Evolutionary conservation across 35 echinoderm and acorn worm species (phyloP).

Genomic region (Ophiothrix spiculata): DNA sequence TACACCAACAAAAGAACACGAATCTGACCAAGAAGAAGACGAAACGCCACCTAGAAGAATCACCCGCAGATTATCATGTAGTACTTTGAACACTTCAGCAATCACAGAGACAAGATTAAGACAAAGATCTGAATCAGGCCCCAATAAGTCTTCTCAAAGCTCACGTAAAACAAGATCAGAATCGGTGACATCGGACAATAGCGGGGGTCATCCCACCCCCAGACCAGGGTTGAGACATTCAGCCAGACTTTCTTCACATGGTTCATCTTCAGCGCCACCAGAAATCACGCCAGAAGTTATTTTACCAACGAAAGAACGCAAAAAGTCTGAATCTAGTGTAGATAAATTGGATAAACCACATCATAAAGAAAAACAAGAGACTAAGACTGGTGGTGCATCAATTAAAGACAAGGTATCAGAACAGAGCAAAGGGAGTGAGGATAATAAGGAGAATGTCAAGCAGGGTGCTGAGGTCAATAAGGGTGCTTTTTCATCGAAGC

Average conservation of each 20-base stretch:
- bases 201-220: neutral
- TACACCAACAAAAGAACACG: conserved; percentile 12
- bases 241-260: conserved; percentile 22
- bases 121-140: conserved; percentile 9
- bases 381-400: conserved; percentile 64
- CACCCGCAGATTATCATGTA: conserved; percentile 31
- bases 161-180: neutral
- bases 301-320: neutral
- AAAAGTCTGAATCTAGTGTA: neutral
- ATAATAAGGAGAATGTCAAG: conserved; percentile 26
- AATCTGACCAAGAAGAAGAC: conserved; percentile 24
- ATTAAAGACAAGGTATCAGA: conserved; percentile 27
- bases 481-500: conserved; percentile 37
- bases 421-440: neutral
- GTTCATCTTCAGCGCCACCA: neutral
- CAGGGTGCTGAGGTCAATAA: conserved; percentile 11
- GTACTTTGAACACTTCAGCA: neutral
- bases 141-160: neutral
- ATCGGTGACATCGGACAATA: conserved; percentile 1
- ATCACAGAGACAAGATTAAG: conserved; percentile 24
- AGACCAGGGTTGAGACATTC: conserved; percentile 33
- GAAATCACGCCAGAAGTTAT: conserved; percentile 1
- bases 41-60: conserved; percentile 40
- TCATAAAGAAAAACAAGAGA: neutral
- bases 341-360: conserved; percentile 11